These are phyloP conservation scores for Pantherophis alleghaniensis DNA, from an alignment of 2,797 vertebrate genomes.

Conservation along the genomic window DNA sequence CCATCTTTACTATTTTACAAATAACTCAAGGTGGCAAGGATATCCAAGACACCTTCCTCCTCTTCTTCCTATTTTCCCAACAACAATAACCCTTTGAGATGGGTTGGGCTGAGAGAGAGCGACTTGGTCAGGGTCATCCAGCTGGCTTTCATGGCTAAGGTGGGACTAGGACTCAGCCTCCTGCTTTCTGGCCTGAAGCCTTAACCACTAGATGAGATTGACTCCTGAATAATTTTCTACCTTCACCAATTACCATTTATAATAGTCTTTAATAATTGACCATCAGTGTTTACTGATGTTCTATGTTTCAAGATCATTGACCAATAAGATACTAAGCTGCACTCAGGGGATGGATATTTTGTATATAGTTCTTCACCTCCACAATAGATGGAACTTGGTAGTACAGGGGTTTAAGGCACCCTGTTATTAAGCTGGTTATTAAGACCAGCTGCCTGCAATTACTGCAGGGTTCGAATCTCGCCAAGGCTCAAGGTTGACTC, in stretches of 20 bases:
- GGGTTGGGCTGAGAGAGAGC: background rate
- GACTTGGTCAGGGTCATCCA: background rate
- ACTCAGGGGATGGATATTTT: background rate
- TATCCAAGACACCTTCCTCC: background rate
- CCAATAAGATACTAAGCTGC: background rate
- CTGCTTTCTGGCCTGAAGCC: background rate
- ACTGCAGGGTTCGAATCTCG: no score
- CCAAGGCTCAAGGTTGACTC: no score
- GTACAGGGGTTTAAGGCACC: no score
- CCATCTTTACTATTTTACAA: background rate
- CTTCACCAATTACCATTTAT: background rate
- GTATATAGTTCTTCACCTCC: slow-evolving; percentile 17
- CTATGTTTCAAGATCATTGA: background rate
- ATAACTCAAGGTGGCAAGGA: background rate
- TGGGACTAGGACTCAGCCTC: background rate
- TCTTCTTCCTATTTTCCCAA: background rate
- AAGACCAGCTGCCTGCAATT: no score
- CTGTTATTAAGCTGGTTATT: no score
- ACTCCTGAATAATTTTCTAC: background rate
- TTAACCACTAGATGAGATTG: background rate
- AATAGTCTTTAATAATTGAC: background rate
- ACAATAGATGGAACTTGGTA: slow-evolving; percentile 14
- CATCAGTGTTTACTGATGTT: background rate
- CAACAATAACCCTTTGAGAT: background rate
- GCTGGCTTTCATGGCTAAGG: background rate